These are phyloP conservation scores for Eremobia ochroleuca DNA, from an alignment of 2,888 invertebrate species.

Conservation along the genomic window DNA sequence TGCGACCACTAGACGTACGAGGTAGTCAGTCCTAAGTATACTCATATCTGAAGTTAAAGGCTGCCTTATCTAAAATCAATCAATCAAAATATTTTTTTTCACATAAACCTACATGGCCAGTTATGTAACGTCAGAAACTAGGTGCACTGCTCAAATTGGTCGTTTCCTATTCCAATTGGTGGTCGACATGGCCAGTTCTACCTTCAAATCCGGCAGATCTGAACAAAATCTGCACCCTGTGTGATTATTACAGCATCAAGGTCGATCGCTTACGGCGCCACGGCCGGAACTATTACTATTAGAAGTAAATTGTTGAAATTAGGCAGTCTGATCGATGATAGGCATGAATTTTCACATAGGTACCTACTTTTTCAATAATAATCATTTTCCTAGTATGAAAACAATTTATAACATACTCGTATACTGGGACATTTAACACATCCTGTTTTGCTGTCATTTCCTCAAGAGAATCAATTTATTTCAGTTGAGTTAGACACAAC, in stretches of 20 bases:
- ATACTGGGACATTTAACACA: background rate
- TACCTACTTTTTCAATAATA: background rate
- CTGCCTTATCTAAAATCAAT: no score
- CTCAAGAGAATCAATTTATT: conserved; percentile 3
- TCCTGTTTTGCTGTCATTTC: background rate
- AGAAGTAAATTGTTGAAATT: background rate
- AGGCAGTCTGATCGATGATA: background rate
- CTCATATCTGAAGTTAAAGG: background rate
- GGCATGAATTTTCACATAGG: background rate
- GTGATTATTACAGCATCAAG: background rate
- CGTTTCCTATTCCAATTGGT: no score
- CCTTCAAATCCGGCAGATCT: background rate
- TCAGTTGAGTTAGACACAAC: conserved; percentile 27
- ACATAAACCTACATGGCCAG: no score
- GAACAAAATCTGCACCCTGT: background rate
- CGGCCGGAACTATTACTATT: no score
- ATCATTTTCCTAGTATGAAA: background rate
- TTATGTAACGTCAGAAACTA: background rate
- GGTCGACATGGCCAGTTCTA: background rate
- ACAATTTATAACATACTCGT: background rate
- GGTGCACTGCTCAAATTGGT: no score
- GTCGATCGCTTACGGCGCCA: background rate
- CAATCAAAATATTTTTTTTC: no score
- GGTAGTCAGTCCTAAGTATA: background rate
- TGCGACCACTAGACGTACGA: background rate